Conservation (phyloP, 2,888 invertebrate species). For the Synergus laeviventris region DNA sequence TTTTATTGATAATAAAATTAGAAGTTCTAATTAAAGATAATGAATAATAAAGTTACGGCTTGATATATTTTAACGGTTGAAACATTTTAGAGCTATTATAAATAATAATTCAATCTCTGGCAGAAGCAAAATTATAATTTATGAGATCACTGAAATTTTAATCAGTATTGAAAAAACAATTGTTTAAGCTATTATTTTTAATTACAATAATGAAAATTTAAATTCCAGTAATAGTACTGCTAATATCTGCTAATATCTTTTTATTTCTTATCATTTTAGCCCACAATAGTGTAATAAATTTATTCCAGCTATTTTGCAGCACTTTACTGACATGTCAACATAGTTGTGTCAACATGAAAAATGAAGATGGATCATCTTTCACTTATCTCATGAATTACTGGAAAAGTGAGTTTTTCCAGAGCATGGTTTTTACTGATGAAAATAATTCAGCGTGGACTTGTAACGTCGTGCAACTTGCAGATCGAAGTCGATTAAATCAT, state of each 20-base stretch:
- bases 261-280: too few relatives aligned
- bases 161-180: background rate
- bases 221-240: background rate
- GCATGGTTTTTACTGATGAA: background rate
- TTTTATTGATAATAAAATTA: too few relatives aligned
- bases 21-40: too few relatives aligned
- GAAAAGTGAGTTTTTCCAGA: conserved; percentile 20
- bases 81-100: too few relatives aligned
- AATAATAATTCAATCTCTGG: too few relatives aligned
- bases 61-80: too few relatives aligned
- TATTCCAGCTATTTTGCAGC: background rate
- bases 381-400: background rate
- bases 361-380: background rate
- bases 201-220: background rate
- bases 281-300: background rate
- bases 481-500: conserved; percentile 19
- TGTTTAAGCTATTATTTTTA: background rate
- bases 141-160: background rate
- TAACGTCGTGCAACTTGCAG: conserved; percentile 24
- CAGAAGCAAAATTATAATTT: too few relatives aligned
- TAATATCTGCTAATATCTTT: too few relatives aligned
- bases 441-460: conserved; percentile 37
- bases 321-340: background rate
- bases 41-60: too few relatives aligned
- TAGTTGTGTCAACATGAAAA: background rate